Evolutionary conservation across 1,140 invertebrate genomes (phyloP).

Genomic region (Diprion similis): DNA sequence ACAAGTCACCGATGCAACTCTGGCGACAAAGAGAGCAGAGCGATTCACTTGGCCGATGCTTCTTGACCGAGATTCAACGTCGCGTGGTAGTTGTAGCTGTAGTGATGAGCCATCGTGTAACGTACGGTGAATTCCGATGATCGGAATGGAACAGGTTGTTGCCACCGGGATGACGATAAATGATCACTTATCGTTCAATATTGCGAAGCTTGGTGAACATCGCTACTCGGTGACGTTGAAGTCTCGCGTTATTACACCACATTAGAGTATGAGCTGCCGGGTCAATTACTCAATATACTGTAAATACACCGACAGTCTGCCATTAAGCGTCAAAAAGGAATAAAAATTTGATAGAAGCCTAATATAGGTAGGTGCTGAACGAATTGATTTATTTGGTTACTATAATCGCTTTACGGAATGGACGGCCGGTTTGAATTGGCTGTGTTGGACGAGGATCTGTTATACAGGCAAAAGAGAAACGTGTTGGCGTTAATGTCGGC

Average conservation of each 20-base stretch:
- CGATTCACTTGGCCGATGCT: background rate
- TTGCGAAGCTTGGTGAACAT: background rate
- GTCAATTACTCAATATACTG: background rate
- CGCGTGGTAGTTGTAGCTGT: background rate
- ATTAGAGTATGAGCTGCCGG: background rate
- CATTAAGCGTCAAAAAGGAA: too few relatives aligned
- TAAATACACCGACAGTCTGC: too few relatives aligned
- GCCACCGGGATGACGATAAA: background rate
- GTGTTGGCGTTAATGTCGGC: background rate
- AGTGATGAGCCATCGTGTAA: background rate
- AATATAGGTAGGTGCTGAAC: background rate
- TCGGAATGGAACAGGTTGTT: background rate
- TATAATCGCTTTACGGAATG: background rate
- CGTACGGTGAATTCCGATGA: background rate
- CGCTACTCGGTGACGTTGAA: background rate
- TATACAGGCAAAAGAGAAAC: background rate
- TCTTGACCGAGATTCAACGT: background rate
- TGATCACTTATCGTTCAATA: background rate
- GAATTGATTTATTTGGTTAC: constrained; percentile 2
- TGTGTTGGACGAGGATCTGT: background rate
- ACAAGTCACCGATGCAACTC: too few relatives aligned
- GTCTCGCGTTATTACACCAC: background rate
- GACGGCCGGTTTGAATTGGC: background rate
- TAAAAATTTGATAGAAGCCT: too few relatives aligned
- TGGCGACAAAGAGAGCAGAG: background rate